These are phyloP conservation scores for Scatophagus argus DNA, from an alignment of 2,113 vertebrate genomes.

Conservation along the genomic window DNA sequence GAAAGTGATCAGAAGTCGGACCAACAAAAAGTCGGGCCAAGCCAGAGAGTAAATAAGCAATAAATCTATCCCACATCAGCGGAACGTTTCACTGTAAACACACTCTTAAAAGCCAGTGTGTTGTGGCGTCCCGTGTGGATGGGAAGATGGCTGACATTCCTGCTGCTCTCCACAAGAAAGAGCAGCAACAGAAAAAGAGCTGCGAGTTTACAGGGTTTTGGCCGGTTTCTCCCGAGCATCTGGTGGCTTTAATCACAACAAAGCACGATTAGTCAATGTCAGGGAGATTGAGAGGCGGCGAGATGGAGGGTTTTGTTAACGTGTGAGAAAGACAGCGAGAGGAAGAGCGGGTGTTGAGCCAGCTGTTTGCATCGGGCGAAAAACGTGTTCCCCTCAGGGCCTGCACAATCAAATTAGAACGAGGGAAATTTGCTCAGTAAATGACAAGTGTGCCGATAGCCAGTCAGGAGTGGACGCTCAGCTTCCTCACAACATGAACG, in stretches of 20 bases:
- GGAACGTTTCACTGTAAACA: slow-evolving; percentile 78
- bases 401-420: background rate
- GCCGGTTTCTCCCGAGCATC: slow-evolving; percentile 56
- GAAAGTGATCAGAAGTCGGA: slow-evolving; percentile 76
- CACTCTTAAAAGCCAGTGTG: slow-evolving; percentile 55
- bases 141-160: slow-evolving; percentile 74
- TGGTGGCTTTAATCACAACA: slow-evolving; percentile 78
- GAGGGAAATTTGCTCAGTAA: background rate
- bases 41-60: slow-evolving; percentile 81
- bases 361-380: slow-evolving; percentile 19
- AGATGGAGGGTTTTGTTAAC: slow-evolving; percentile 14
- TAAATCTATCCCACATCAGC: slow-evolving; percentile 80
- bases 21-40: slow-evolving; percentile 53
- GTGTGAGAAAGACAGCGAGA: slow-evolving; percentile 42
- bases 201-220: slow-evolving; percentile 55
- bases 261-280: slow-evolving; percentile 67
- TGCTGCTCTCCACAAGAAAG: slow-evolving; percentile 78
- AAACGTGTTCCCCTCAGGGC: background rate
- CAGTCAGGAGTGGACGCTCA: too few species aligned
- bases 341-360: slow-evolving; percentile 20
- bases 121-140: slow-evolving; percentile 66
- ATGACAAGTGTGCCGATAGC: background rate
- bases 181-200: slow-evolving; percentile 44
- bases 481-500: background rate
- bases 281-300: slow-evolving; percentile 34